Evolutionary conservation across 2,888 invertebrate genomes (phyloP), one percentile per base, ranked within the genome.

Genomic region (Epinotia ramella): DNA sequence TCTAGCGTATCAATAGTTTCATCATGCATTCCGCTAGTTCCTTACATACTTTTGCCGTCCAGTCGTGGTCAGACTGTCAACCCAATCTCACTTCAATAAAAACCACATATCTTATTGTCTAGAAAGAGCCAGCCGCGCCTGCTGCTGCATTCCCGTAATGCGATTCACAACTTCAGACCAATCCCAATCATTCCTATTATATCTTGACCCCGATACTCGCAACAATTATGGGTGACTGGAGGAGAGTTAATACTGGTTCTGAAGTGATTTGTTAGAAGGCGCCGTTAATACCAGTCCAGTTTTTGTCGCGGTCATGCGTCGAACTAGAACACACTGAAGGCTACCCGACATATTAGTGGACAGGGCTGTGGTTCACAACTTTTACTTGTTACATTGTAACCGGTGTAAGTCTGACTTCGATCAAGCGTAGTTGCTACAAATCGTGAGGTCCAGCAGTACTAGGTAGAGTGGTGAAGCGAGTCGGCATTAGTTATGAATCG

Each of bases 321-420:
- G 77, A 81, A 78, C 80, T 81, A 80, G 81, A 77, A 76, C 80
- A 81, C 63, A 57, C 62, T 40, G 81, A 81, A 81, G 81, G 81
- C 79, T 81, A 66, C 16, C 24, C 62, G 53, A 73, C 66, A 73
- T 60, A 28, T 71, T n/a, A 59, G 59, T 69, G 59, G 44, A 62
- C 33, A 28, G 53, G n/a, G 53, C 6, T n/a, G 13, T 13, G 12
- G 7, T 5, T 53, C 53, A n/a, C 53, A n/a, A 53, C n/a, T 3
- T n/a, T 53, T 6, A 7, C n/a, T 53, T 53, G 53, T 53, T n/a
- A 53, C n/a, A 13, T n/a, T n/a, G n/a, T 7, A n/a, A 53, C 53
- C 53, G n/a, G n/a, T 16, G 53, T 53, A 53, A 53, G n/a, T 53
- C n/a, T 53, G 53, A 53, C 53, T 53, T 53, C 1, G n/a, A 53